phyloP scores from a whole-genome alignment of 1,140 invertebrate species.

The Andricus grossulariae region DNA sequence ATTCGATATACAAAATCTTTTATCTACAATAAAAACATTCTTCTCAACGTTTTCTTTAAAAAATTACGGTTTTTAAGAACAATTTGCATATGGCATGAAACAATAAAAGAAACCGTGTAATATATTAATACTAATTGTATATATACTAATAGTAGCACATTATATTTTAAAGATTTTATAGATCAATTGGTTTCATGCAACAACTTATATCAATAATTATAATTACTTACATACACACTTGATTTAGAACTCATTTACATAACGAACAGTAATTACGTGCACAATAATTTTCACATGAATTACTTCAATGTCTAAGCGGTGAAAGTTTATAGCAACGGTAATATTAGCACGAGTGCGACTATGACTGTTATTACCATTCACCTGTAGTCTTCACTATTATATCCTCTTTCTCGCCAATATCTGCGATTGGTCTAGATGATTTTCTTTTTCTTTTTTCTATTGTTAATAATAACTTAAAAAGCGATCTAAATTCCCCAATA shows the following conservation, averaged over 20 bases:
- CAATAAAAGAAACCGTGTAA: too few relatives aligned
- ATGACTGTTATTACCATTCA: background rate
- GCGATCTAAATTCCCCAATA: background rate
- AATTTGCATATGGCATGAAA: too few relatives aligned
- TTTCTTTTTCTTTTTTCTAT: background rate
- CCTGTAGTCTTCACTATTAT: background rate
- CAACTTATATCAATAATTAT: background rate
- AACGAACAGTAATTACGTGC: slow-evolving; percentile 11
- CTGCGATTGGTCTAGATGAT: background rate
- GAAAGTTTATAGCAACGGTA: slow-evolving; percentile 17
- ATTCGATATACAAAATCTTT: too few relatives aligned
- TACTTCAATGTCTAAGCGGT: slow-evolving; percentile 4
- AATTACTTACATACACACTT: slow-evolving; percentile 2
- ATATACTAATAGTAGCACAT: too few relatives aligned
- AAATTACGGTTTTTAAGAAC: too few relatives aligned
- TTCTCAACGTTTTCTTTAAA: too few relatives aligned
- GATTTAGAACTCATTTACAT: slow-evolving; percentile 20
- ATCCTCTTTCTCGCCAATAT: background rate
- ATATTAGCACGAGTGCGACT: background rate
- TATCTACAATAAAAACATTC: too few relatives aligned
- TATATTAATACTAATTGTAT: too few relatives aligned
- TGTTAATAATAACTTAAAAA: background rate
- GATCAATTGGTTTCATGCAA: background rate
- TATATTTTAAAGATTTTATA: background rate
- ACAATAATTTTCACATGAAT: slow-evolving; percentile 17